Base-by-base conservation (phyloP, 2,888 invertebrate species). In the Dolichomitus sp. region DNA sequence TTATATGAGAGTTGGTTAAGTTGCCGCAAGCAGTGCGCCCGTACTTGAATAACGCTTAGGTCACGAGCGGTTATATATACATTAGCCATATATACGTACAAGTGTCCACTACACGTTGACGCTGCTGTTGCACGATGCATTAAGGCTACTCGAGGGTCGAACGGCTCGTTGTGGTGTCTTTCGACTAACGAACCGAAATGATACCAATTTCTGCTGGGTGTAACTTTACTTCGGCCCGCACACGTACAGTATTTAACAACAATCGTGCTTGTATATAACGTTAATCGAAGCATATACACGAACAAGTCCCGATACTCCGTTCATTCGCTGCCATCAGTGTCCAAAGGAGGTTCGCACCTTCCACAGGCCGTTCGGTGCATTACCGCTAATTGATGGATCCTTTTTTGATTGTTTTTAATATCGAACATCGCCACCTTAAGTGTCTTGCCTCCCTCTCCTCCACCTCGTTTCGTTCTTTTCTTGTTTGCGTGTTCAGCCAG, bases 111-210 rank as follows among this genome's bases (percentile, higher is more conserved):
- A 72, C 57, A 70, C 61, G 37, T 33, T 6, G 19, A 12, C 19
- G 33, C 61, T 19, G 37, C 17, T 37, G 37, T 17, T 19, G 61
- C 19, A 37, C 61, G 61, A 61, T 9, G 61, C 61, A 61, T 61
- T 37, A 37, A 37, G 61, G 61, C 61, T n/a, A 19, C 17, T 52
- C 48, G 72, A 45, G 50, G 54, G 65, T 42, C 33, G 30, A 65
- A 77, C 61, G 30, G 37, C 52, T 48, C 79, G 74, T 52, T 79
- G 77, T 84, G 84, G 75, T 80, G 80, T 80, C 83, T 72, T 40
- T 72, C 70, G 89, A 84, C 88, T 91, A 91, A 91, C 91, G 90
- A 91, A 90, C 90, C 89, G 89, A 90, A 90, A 91, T 90, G 89
- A 90, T 91, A 89, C 88, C 88, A 87, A 89, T 90, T 89, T 82